Evolutionary conservation across 2,113 vertebrate genomes (phyloP).

Genomic region (Camelus dromedarius): DNA sequence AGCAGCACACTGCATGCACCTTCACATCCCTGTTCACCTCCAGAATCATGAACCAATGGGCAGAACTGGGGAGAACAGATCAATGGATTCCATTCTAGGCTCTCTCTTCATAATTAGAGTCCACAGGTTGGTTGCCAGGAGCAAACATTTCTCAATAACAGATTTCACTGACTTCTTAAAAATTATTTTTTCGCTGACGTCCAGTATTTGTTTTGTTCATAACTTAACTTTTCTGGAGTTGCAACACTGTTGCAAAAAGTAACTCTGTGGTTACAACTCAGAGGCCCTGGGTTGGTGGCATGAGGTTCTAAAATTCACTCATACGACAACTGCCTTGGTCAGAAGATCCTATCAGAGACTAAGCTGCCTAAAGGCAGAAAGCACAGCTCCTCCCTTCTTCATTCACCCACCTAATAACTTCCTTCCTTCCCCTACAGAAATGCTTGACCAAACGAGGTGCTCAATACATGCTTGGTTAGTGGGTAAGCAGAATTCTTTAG

Average conservation of each 20-base stretch:
- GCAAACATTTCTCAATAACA: slow-evolving; percentile 51
- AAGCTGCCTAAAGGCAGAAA: not conserved
- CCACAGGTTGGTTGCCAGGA: not conserved
- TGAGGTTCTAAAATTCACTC: slow-evolving; percentile 23
- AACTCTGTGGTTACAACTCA: slow-evolving; percentile 29
- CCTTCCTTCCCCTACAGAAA: not conserved
- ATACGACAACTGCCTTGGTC: not conserved
- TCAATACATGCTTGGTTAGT: slow-evolving; percentile 2
- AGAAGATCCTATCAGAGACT: not conserved
- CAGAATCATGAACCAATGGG: not conserved
- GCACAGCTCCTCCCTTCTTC: not conserved
- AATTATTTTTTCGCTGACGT: slow-evolving; percentile 26
- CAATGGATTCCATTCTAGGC: not conserved
- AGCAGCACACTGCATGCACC: not conserved
- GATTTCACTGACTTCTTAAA: slow-evolving; percentile 51
- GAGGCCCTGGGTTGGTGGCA: not conserved
- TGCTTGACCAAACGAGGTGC: not conserved
- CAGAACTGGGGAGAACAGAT: not conserved
- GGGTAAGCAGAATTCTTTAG: slow-evolving; percentile 26
- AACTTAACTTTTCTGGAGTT: slow-evolving; percentile 48
- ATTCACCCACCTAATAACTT: not conserved
- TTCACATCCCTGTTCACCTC: not conserved
- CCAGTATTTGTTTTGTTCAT: slow-evolving; percentile 40
- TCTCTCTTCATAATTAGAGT: not conserved
- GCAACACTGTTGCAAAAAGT: slow-evolving; percentile 44